phyloP scores from a whole-genome alignment of 2,113 vertebrate species.

The Baryphthengus martii region DNA sequence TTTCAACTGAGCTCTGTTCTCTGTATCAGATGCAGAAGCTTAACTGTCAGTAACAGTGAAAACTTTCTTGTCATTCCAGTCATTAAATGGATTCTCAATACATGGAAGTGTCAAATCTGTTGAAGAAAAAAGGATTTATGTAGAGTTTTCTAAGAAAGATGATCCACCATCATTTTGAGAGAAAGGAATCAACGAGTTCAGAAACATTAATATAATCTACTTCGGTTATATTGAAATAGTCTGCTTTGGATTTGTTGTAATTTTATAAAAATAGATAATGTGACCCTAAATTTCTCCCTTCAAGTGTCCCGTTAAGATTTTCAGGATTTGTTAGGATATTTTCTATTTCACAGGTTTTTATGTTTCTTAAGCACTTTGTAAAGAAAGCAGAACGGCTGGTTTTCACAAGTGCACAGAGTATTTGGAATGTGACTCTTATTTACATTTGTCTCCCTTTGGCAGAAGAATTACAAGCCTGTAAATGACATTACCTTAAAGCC shows the following conservation, averaged over 20 bases:
- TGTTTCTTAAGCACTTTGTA: background rate
- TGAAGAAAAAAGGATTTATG: background rate
- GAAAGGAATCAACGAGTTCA: background rate
- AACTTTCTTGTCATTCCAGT: background rate
- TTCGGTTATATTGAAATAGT: background rate
- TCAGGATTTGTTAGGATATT: background rate
- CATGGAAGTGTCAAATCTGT: background rate
- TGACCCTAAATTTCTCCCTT: background rate
- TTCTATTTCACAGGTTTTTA: background rate
- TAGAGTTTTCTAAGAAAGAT: background rate
- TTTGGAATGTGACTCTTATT: background rate
- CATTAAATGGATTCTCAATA: background rate
- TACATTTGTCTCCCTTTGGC: background rate
- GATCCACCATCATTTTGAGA: background rate
- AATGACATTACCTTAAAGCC: background rate
- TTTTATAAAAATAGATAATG: background rate
- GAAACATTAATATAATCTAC: background rate
- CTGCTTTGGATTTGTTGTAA: background rate
- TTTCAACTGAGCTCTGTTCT: background rate
- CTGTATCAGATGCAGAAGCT: background rate
- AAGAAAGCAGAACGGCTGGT: background rate
- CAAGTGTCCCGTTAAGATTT: background rate
- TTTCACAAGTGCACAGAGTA: background rate
- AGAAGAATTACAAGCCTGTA: background rate
- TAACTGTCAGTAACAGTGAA: background rate